phyloP scores from a whole-genome alignment of 2,797 vertebrate species.

The Pseudochirops cupreus region DNA sequence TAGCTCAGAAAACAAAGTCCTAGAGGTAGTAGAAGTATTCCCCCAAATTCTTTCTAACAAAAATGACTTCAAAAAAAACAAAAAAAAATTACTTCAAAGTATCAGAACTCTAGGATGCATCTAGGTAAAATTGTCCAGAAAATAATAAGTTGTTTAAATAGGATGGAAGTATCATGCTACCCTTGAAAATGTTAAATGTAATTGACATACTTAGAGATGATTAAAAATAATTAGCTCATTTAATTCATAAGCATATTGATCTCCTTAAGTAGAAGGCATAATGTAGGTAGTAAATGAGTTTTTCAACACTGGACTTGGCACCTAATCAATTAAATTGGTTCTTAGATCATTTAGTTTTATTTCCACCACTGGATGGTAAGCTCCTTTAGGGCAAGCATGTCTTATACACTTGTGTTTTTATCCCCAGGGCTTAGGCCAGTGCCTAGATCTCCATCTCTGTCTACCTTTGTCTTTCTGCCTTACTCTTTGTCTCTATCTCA shows the following conservation, averaged over 20 bases:
- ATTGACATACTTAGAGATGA: background rate
- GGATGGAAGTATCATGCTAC: background rate
- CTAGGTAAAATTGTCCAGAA: background rate
- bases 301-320: background rate
- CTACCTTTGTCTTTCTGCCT: background rate
- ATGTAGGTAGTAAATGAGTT: background rate
- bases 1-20: background rate
- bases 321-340: background rate
- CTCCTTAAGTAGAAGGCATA: background rate
- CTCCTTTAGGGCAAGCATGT: background rate
- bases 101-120: slow-evolving; percentile 2
- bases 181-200: background rate
- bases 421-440: background rate
- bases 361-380: background rate
- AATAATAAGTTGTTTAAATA: background rate
- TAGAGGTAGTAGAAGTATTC: background rate
- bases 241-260: background rate
- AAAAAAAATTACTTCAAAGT: no score
- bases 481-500: no score
- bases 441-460: background rate
- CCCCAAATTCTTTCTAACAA: background rate
- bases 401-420: background rate
- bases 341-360: background rate
- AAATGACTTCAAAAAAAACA: background rate
- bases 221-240: background rate